These are phyloP conservation scores for Vanessa cardui DNA, from an alignment of 2,888 invertebrate genomes.

Conservation along the genomic window DNA sequence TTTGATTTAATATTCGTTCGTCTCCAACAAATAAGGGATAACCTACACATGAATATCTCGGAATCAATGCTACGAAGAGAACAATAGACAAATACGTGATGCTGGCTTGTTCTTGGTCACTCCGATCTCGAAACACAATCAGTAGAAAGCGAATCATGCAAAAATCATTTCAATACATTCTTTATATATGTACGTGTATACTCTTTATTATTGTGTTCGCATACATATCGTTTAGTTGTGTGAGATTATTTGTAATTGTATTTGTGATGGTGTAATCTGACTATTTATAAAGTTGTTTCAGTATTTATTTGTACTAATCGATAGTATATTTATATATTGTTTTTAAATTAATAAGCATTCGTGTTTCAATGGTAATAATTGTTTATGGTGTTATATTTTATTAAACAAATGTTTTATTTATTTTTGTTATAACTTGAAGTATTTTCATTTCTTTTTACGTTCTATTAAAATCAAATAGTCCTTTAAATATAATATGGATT, in stretches of 20 bases:
- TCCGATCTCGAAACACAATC: conserved; percentile 21
- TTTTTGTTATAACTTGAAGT: no score
- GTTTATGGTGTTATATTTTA: no score
- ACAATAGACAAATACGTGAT: conserved; percentile 32
- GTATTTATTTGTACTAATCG: not conserved
- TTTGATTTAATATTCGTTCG: not conserved
- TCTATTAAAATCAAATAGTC: no score
- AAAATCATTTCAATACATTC: conserved; percentile 8
- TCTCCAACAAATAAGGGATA: conserved; percentile 1
- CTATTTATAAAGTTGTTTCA: not conserved
- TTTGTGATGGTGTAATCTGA: not conserved
- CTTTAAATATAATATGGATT: no score
- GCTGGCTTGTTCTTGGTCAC: conserved; percentile 28
- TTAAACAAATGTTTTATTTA: no score
- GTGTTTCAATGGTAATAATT: no score
- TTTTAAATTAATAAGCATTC: not conserved
- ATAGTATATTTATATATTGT: not conserved
- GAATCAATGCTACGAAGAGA: conserved; percentile 27
- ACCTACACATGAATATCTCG: conserved; percentile 18
- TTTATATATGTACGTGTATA: not conserved
- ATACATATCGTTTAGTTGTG: not conserved
- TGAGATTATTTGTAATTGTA: not conserved
- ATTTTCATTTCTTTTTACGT: no score
- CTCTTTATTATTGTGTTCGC: not conserved
- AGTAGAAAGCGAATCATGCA: conserved; percentile 17